A percentile compares a stretch with the other conserved stretches of the same genome.
These are phyloP conservation scores for Nothocercus nigrocapillus DNA, from an alignment of 2,113 vertebrate species.

Conservation along the genomic window DNA sequence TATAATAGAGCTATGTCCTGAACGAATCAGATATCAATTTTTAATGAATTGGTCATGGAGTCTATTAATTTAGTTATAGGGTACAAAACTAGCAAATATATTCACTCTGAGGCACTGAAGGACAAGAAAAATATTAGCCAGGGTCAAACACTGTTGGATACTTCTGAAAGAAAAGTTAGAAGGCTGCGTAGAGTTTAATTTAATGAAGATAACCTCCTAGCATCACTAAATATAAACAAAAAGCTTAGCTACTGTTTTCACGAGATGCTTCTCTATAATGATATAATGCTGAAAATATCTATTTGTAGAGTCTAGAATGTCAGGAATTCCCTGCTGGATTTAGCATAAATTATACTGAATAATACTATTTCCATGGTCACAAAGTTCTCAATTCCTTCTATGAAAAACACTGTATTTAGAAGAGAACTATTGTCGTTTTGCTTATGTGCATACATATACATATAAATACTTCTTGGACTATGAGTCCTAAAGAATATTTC, in stretches of 20 bases:
- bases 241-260: not conserved
- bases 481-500: not conserved
- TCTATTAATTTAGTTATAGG: conserved; percentile 51
- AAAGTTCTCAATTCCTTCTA: not conserved
- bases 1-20: conserved; percentile 53
- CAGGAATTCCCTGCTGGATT: not conserved
- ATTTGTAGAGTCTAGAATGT: not conserved
- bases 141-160: conserved; percentile 31
- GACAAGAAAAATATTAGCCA: conserved; percentile 12
- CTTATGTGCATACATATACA: not conserved
- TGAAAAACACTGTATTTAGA: not conserved
- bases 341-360: not conserved
- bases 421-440: not conserved
- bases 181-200: not conserved
- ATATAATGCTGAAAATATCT: not conserved
- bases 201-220: not conserved
- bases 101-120: conserved; percentile 6
- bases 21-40: conserved; percentile 64
- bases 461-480: not conserved
- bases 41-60: conserved; percentile 56
- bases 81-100: conserved; percentile 5
- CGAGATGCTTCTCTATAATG: not conserved
- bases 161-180: not conserved
- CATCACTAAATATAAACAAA: not conserved
- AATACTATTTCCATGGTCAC: not conserved